phyloP scores from a whole-genome alignment of 2,797 vertebrate species.

The Carcharodon carcharias region DNA sequence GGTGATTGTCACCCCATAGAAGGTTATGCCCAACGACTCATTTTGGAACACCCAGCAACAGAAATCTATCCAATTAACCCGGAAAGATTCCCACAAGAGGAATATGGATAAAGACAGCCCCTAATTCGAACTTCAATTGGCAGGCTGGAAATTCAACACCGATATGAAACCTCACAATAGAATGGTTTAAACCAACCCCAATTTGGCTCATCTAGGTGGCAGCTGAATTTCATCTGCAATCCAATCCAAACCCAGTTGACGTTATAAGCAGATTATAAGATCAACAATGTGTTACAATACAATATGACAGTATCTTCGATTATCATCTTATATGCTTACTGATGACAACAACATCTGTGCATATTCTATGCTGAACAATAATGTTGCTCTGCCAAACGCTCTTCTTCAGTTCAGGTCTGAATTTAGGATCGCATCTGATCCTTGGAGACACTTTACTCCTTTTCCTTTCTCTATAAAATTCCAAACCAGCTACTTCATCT shows the following conservation, averaged over 20 bases:
- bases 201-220: background rate
- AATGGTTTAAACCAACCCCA: background rate
- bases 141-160: background rate
- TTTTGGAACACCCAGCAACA: too few species aligned
- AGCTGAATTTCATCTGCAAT: background rate
- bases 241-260: background rate
- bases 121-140: background rate
- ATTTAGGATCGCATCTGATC: background rate
- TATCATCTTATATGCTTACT: background rate
- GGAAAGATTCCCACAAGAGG: background rate
- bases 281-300: background rate
- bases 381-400: background rate
- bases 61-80: background rate
- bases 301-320: background rate
- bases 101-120: background rate
- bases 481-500: background rate
- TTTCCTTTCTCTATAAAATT: background rate
- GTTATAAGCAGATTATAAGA: background rate
- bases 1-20: too few species aligned
- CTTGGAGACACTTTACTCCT: background rate
- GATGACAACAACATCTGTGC: background rate
- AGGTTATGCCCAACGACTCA: background rate
- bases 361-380: background rate
- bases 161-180: background rate
- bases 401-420: background rate